A percentile compares a stretch with the other conserved stretches of the same genome.
These are phyloP conservation scores for Alces alces DNA, from an alignment of 2,113 vertebrate genomes.

Conservation along the genomic window DNA sequence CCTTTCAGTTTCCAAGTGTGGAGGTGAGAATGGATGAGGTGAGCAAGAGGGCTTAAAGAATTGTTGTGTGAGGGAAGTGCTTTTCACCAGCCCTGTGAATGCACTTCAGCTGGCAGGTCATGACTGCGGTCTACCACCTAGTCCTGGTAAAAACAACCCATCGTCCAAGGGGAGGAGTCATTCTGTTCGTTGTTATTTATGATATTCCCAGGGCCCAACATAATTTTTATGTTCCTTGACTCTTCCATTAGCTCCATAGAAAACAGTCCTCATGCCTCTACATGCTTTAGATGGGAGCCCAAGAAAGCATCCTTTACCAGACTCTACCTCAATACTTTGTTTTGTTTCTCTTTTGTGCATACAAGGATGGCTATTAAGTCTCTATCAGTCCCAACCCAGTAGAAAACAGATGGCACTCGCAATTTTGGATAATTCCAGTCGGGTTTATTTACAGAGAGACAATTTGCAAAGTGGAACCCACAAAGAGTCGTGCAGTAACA, in stretches of 20 bases:
- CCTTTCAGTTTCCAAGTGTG: background rate
- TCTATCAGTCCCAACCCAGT: conserved; percentile 27
- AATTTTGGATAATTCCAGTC: conserved; percentile 63
- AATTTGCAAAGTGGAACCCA: conserved; percentile 16
- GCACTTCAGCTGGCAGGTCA: background rate
- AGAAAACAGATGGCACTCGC: conserved; percentile 56
- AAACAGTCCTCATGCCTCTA: background rate
- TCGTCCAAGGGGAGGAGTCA: background rate
- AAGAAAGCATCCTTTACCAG: background rate
- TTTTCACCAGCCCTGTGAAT: background rate
- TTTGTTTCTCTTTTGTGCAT: conserved; percentile 43
- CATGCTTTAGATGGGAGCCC: background rate
- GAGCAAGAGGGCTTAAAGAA: background rate
- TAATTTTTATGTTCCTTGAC: background rate
- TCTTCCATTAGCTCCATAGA: background rate
- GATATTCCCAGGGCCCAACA: background rate
- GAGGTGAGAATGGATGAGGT: background rate
- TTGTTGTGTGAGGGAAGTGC: background rate
- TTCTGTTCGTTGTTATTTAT: background rate
- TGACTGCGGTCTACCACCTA: background rate
- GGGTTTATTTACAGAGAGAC: conserved; percentile 52
- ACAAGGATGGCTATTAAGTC: conserved; percentile 39
- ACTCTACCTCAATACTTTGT: conserved; percentile 28
- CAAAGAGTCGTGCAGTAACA: background rate
- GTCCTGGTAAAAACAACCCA: background rate